Evolutionary conservation across 2,888 invertebrate species (phyloP), one percentile per base, ranked within the genome.

Genomic region (Tubulanus polymorphus): DNA sequence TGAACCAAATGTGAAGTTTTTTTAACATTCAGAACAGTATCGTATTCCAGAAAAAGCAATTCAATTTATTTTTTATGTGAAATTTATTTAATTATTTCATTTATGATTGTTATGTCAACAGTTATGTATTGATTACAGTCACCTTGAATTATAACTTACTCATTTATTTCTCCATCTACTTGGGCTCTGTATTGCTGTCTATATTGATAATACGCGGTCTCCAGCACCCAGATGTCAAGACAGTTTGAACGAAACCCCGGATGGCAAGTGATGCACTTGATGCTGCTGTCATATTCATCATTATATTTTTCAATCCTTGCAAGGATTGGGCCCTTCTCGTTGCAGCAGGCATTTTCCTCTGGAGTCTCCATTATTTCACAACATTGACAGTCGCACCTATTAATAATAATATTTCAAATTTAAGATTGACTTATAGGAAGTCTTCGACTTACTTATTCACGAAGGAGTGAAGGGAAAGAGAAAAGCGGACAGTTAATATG

Each of bases 151-250:
- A 15, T 3, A 20, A 41, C 41, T 20, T 41, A 8, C 41, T 41
- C 41, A 41, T 41, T 41, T 41, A 23, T 41, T 41, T 41, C 41
- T 5, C 41, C 41, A 8, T 41, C 41, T 8, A 41, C 41, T 41
- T 23, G 6, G 5, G 6, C 23, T 5, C 41, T 18, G 15, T 41
- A 41, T 23, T 41, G 41, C 15, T 41, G 41, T 23, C 41, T 41
- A 15, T 41, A 41, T 8, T 41, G 41, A 5, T 8, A 15, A 23
- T 41, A 41, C 3, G 41, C 41, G 6, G 41, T 41, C 15, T 15
- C 20, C 41, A 41, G 15, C 6, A 41, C 41, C 41, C 41, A 41
- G 6, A 41, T 23, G 23, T 41, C 41, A 18, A 41, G 23, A 15
- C 41, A 41, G 23, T 41, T 41, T 15, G 41, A 41, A 8, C 3